These are phyloP conservation scores for Eristalis tenax DNA, from an alignment of 2,888 invertebrate species.

Conservation along the genomic window DNA sequence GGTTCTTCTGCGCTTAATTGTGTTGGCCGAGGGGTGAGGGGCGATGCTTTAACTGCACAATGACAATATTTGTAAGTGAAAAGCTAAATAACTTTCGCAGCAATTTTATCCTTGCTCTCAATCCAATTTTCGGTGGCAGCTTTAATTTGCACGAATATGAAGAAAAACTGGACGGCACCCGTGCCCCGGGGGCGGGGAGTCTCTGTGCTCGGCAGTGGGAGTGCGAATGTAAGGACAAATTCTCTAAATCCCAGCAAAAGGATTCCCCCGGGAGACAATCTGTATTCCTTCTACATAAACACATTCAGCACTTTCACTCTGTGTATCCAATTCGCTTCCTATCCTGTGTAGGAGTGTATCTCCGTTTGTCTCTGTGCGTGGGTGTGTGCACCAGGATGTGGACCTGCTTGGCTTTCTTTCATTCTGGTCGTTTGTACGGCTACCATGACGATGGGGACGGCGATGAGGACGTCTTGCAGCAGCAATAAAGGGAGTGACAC, in stretches of 20 bases:
- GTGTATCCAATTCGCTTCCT: slow-evolving; percentile 14
- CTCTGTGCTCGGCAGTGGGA: background rate
- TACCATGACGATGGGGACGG: background rate
- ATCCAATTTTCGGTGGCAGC: slow-evolving; percentile 67
- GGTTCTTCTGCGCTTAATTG: slow-evolving; percentile 41
- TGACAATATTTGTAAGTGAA: slow-evolving; percentile 57
- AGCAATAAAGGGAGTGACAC: slow-evolving; percentile 71
- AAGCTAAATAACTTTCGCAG: slow-evolving; percentile 44
- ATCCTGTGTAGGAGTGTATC: background rate
- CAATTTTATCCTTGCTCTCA: slow-evolving; percentile 31
- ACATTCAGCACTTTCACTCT: slow-evolving; percentile 69
- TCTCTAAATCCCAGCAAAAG: slow-evolving; percentile 65
- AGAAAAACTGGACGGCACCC: slow-evolving; percentile 65
- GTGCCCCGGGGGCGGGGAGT: slow-evolving; percentile 27
- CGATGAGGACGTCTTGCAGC: slow-evolving; percentile 55
- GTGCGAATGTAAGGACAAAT: slow-evolving; percentile 41
- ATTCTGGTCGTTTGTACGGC: slow-evolving; percentile 47
- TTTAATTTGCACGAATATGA: slow-evolving; percentile 57
- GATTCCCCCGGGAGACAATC: slow-evolving; percentile 68
- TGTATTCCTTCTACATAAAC: slow-evolving; percentile 48
- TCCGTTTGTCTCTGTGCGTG: background rate
- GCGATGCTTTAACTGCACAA: slow-evolving; percentile 61
- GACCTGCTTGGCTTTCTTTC: slow-evolving; percentile 42
- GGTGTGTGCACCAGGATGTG: slow-evolving; percentile 11
- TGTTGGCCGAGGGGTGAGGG: slow-evolving; percentile 15